A percentile compares a stretch with the other conserved stretches of the same genome.
Conservation (phyloP, 2,888 invertebrate genomes). For the Timema cristinae region DNA sequence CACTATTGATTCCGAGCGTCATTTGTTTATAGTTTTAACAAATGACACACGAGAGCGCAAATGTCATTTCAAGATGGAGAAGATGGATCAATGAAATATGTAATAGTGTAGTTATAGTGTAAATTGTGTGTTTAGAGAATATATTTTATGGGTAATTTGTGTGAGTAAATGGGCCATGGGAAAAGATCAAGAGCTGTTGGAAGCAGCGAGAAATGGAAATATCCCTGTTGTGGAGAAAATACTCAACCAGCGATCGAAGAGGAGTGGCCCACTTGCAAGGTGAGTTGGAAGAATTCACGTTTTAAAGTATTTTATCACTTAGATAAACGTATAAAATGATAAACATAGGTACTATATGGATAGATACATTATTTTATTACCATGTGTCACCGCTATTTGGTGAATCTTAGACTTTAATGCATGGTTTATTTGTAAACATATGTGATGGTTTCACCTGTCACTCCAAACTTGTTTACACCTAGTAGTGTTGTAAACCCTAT, state of each 20-base stretch:
- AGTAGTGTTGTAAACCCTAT: no score
- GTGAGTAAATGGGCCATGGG: conserved; percentile 68
- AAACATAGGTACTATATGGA: no score
- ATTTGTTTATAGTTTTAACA: conserved; percentile 14
- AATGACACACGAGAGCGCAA: conserved; percentile 44
- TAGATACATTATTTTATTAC: no score
- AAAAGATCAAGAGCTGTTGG: conserved; percentile 93
- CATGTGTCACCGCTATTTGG: no score
- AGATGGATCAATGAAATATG: conserved; percentile 69
- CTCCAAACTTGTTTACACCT: no score
- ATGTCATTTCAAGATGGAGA: conserved; percentile 59
- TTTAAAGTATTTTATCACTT: conserved; percentile 18
- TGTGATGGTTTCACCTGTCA: no score
- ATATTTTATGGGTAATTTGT: conserved; percentile 40
- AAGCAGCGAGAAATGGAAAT: conserved; percentile 92
- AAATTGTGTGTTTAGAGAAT: conserved; percentile 45
- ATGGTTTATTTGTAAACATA: no score
- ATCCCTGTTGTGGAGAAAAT: conserved; percentile 85
- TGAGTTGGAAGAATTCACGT: conserved; percentile 45
- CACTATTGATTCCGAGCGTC: conserved; percentile 10
- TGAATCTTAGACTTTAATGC: no score
- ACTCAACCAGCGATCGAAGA: conserved; percentile 80
- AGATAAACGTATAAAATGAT: background rate
- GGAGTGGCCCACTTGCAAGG: conserved; percentile 92
- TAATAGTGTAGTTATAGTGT: conserved; percentile 57